Evolutionary conservation across 2,888 invertebrate genomes (phyloP).

Genomic region (Thera obeliscata): DNA sequence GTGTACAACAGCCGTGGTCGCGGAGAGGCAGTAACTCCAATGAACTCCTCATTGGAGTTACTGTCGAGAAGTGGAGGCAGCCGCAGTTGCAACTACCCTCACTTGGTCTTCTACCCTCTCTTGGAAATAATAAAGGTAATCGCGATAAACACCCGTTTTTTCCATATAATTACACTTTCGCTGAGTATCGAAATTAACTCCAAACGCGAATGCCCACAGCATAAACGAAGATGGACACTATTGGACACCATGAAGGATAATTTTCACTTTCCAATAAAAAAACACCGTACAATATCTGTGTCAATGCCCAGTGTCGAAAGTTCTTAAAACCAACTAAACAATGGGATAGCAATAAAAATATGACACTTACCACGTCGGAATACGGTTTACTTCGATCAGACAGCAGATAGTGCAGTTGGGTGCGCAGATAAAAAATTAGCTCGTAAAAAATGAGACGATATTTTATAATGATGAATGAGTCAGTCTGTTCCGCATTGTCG

Average conservation of each 20-base stretch:
- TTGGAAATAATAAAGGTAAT: too few species aligned
- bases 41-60: too few species aligned
- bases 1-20: too few species aligned
- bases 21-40: too few species aligned
- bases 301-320: constrained; percentile 65
- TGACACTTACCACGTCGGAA: constrained; percentile 48
- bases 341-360: constrained; percentile 43
- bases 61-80: too few species aligned
- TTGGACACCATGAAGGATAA: constrained; percentile 40
- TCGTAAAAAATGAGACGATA: constrained; percentile 56
- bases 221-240: constrained; percentile 7
- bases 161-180: constrained; percentile 43
- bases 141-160: too few species aligned
- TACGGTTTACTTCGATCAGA: constrained; percentile 25
- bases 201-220: constrained; percentile 20
- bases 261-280: constrained; percentile 68
- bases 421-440: constrained; percentile 47
- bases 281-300: constrained; percentile 57
- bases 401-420: constrained; percentile 33
- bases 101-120: too few species aligned
- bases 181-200: constrained; percentile 42
- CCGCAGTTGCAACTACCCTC: too few species aligned
- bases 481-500: constrained; percentile 47
- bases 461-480: constrained; percentile 62
- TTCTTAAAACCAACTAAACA: constrained; percentile 48